Evolutionary conservation across 2,797 vertebrate species (phyloP).

Genomic region (Halcyon smyrnensis): DNA sequence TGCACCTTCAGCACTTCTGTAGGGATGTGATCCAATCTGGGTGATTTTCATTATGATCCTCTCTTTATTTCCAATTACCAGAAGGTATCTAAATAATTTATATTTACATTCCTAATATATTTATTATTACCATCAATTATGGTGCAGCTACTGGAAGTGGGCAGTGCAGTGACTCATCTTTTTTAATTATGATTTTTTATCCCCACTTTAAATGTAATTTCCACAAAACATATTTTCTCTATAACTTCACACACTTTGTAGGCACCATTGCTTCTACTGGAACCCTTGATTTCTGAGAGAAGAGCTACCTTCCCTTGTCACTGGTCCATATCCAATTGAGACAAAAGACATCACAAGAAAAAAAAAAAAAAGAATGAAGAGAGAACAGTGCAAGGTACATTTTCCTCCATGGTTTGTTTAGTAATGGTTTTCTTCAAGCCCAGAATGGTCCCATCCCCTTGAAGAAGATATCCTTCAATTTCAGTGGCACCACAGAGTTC

Average conservation of each 20-base stretch:
- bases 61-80: not conserved
- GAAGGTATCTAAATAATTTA: not conserved
- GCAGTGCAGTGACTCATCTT: not conserved
- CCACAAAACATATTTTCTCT: not conserved
- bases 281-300: not conserved
- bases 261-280: not conserved
- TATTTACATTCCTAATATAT: not conserved
- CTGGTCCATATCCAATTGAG: not conserved
- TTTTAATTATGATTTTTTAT: not conserved
- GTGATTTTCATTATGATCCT: not conserved
- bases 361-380: not conserved
- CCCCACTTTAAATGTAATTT: not conserved
- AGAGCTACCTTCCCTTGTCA: not conserved
- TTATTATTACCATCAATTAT: not conserved
- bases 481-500: not conserved
- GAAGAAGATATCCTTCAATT: not conserved
- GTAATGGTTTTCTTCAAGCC: not conserved
- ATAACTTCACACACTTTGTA: not conserved
- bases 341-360: not conserved
- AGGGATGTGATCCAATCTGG: not conserved
- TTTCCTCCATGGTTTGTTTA: not conserved
- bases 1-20: not conserved
- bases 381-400: not conserved
- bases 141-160: not conserved
- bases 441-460: not conserved